Conservation (phyloP, 2,888 invertebrate genomes). For the Drepana falcataria region DNA sequence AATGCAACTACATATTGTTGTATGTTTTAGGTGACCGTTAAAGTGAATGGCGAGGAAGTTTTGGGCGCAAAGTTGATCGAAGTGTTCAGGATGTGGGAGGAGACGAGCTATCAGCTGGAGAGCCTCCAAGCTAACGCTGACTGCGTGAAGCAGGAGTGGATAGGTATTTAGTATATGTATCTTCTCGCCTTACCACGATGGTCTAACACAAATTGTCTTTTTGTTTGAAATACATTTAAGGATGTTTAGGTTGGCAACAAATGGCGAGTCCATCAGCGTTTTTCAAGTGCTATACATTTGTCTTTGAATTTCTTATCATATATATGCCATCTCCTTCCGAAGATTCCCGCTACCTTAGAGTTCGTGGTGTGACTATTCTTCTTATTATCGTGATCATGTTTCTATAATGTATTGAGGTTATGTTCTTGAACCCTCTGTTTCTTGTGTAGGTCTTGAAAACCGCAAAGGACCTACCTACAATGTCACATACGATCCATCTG, state of each 20-base stretch:
- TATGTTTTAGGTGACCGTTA: conserved; percentile 64
- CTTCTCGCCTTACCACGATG: too few species aligned
- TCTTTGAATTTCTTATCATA: too few species aligned
- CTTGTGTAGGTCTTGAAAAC: conserved; percentile 72
- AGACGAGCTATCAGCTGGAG: conserved; percentile 95
- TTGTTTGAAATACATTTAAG: too few species aligned
- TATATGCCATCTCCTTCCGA: too few species aligned
- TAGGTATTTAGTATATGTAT: conserved; percentile 30
- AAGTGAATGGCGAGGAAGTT: conserved; percentile 78
- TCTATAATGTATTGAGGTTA: too few species aligned
- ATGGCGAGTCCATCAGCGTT: too few species aligned
- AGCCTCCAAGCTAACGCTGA: conserved; percentile 88
- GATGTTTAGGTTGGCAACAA: too few species aligned
- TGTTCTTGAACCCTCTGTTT: conserved; percentile 1
- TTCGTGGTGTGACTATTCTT: too few species aligned
- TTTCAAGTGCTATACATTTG: too few species aligned
- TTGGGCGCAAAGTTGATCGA: conserved; percentile 81
- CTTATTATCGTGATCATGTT: too few species aligned
- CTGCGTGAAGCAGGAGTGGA: conserved; percentile 89
- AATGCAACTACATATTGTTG: not conserved
- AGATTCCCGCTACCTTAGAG: too few species aligned
- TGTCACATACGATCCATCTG: conserved; percentile 84
- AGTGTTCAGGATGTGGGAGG: conserved; percentile 94
- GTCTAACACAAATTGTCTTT: too few species aligned
- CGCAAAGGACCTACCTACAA: conserved; percentile 86